Evolutionary conservation across 2,797 vertebrate species (phyloP).

Genomic region (Pitangus sulphuratus): DNA sequence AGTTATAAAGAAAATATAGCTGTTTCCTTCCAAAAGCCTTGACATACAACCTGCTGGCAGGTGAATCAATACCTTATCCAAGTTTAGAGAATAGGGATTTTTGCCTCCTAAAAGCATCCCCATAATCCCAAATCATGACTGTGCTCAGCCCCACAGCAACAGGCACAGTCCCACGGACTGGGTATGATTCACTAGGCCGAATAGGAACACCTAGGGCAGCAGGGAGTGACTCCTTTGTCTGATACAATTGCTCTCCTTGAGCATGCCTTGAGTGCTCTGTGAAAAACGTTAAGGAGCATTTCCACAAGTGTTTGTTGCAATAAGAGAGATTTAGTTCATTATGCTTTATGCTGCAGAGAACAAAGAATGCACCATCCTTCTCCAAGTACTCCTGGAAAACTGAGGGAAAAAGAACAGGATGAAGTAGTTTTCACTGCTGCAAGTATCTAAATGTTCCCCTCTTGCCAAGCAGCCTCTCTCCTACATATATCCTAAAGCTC

Average conservation of each 20-base stretch:
- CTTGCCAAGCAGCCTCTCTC: neutral
- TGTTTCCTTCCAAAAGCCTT: neutral
- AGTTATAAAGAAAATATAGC: neutral
- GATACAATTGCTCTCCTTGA: neutral
- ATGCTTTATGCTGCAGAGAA: neutral
- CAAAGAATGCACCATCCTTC: neutral
- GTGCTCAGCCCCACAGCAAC: neutral
- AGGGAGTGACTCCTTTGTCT: neutral
- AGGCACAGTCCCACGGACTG: neutral
- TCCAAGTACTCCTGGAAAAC: neutral
- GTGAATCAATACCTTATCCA: neutral
- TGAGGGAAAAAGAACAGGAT: neutral
- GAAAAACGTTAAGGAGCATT: neutral
- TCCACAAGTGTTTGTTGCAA: neutral
- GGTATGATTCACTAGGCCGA: rapidly evolving
- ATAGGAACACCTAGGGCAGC: neutral
- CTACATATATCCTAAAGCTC: neutral
- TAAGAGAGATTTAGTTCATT: neutral
- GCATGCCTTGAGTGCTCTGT: neutral
- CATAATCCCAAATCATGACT: neutral
- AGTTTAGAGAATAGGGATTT: neutral
- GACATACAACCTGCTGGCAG: neutral
- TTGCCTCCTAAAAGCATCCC: neutral
- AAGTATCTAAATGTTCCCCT: neutral
- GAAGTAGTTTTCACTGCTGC: neutral